These are phyloP conservation scores for Dryobates pubescens DNA, from an alignment of 2,797 vertebrate species.

Conservation along the genomic window DNA sequence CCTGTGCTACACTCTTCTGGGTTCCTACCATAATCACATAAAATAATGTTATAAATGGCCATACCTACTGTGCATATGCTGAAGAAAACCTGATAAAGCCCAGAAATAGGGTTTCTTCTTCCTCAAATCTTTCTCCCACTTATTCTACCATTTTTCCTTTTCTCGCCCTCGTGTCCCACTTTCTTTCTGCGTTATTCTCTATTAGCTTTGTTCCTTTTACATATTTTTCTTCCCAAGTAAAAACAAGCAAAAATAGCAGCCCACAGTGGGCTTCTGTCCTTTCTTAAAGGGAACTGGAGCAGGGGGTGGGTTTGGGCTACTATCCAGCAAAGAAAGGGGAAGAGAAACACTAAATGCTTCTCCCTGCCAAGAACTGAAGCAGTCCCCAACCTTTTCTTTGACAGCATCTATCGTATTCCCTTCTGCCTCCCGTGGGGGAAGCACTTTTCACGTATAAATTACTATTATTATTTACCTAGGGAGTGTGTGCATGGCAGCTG, in stretches of 20 bases:
- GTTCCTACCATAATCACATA: neutral
- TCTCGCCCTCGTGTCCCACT: neutral
- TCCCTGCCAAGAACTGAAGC: neutral
- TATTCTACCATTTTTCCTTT: neutral
- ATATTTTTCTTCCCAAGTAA: neutral
- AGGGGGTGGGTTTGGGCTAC: conserved; percentile 9
- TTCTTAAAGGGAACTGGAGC: conserved; percentile 5
- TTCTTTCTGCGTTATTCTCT: neutral
- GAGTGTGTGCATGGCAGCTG: neutral
- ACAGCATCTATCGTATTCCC: neutral
- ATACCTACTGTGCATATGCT: neutral
- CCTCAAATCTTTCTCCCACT: neutral
- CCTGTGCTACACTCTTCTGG: neutral
- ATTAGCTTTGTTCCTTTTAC: neutral
- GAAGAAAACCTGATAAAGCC: neutral
- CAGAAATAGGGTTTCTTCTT: neutral
- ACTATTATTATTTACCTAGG: neutral
- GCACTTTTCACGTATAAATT: neutral
- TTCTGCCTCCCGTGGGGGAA: neutral
- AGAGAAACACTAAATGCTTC: neutral
- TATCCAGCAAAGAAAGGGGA: neutral
- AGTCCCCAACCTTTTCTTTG: neutral
- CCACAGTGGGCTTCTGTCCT: neutral
- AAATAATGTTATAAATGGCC: neutral
- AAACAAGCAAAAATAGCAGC: neutral